Evolutionary conservation across 1,140 invertebrate species (phyloP).

Genomic region (Rhynchophorus ferrugineus): DNA sequence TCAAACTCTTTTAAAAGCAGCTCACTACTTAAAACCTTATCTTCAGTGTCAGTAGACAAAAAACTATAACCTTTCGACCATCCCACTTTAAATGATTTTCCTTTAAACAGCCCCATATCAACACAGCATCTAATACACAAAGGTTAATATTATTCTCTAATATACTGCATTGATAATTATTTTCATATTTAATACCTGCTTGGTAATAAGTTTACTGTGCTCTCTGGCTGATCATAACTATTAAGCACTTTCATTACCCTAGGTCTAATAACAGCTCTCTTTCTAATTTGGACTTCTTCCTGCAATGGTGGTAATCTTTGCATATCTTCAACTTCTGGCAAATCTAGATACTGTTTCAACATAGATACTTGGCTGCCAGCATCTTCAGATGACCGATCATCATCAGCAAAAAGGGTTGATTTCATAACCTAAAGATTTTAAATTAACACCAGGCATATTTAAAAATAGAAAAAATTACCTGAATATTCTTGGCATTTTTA

Average conservation of each 20-base stretch:
- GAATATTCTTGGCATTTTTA: conserved; percentile 19
- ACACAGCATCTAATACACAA: conserved; percentile 44
- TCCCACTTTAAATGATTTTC: conserved; percentile 62
- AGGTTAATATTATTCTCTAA: not conserved
- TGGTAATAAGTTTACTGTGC: conserved; percentile 6
- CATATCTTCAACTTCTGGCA: conserved; percentile 22
- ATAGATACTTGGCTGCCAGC: conserved; percentile 22
- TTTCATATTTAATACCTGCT: conserved; percentile 11
- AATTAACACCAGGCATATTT: not conserved
- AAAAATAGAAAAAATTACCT: conserved; percentile 8
- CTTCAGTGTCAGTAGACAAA: conserved; percentile 6
- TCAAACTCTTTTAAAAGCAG: conserved; percentile 14
- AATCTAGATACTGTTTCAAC: conserved; percentile 24
- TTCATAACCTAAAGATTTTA: conserved; percentile 23
- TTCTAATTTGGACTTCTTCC: conserved; percentile 12
- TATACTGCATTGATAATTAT: not conserved
- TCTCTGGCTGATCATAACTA: conserved; percentile 8
- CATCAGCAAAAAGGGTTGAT: conserved; percentile 25
- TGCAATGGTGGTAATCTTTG: conserved; percentile 11
- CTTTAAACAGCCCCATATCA: conserved; percentile 58
- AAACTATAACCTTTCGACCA: conserved; percentile 65
- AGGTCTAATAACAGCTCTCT: conserved; percentile 18
- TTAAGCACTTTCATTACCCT: conserved; percentile 26
- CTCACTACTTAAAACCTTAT: conserved; percentile 7
- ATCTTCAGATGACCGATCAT: conserved; percentile 24